Evolutionary conservation across 2,797 vertebrate genomes (phyloP).

Genomic region (Enoplosus armatus): DNA sequence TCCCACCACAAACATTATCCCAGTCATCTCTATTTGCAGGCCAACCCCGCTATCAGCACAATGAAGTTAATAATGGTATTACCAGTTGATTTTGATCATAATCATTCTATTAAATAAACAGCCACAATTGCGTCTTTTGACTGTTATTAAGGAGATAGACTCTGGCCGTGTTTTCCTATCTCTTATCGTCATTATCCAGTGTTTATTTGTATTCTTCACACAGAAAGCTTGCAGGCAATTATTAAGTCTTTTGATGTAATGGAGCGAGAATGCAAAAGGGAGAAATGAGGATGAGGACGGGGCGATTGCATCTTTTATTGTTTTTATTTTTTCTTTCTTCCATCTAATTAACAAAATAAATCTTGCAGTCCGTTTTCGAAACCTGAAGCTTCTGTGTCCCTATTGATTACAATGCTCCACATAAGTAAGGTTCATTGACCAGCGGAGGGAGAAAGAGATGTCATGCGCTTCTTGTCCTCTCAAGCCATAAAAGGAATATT

Average conservation of each 20-base stretch:
- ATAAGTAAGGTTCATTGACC: constrained; percentile 75
- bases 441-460: constrained; percentile 57
- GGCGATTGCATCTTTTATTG: constrained; percentile 73
- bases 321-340: constrained; percentile 48
- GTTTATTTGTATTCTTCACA: constrained; percentile 51
- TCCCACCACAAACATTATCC: neutral
- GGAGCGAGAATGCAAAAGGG: constrained; percentile 38
- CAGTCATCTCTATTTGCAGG: constrained; percentile 5
- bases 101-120: constrained; percentile 54
- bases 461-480: constrained; percentile 44
- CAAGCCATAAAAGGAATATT: constrained; percentile 35
- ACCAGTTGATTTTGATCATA: constrained; percentile 32
- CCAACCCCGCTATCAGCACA: constrained; percentile 5
- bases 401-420: constrained; percentile 76
- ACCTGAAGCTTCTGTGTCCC: constrained; percentile 69
- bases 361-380: constrained; percentile 78
- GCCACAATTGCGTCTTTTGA: constrained; percentile 10
- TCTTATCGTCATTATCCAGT: constrained; percentile 46
- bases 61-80: constrained; percentile 21
- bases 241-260: constrained; percentile 63
- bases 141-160: constrained; percentile 26
- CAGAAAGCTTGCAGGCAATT: constrained; percentile 45
- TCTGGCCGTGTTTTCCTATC: constrained; percentile 25
- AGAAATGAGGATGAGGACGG: constrained; percentile 26
- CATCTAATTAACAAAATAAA: constrained; percentile 84